phyloP scores from a whole-genome alignment of 2,797 vertebrate genomes.

The Acestrorhynchus altus region DNA sequence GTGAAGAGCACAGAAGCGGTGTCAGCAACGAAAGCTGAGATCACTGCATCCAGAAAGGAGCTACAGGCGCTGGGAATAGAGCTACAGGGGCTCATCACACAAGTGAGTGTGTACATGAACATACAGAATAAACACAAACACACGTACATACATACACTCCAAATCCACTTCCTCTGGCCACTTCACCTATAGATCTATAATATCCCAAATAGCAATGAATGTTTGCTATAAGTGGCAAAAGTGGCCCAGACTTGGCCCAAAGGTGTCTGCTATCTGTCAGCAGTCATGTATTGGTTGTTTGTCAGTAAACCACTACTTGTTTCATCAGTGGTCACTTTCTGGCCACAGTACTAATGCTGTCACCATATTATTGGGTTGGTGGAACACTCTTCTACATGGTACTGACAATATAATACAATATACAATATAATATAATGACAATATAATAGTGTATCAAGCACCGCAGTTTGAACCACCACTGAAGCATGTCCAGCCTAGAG shows the following conservation, averaged over 20 bases:
- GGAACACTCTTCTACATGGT: background rate
- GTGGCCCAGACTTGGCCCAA: too few species aligned
- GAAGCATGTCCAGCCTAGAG: background rate
- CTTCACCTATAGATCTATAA: too few species aligned
- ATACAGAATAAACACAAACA: background rate
- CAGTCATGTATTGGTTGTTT: too few species aligned
- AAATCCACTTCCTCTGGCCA: too few species aligned
- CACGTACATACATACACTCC: background rate
- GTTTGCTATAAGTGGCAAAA: too few species aligned
- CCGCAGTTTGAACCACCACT: background rate
- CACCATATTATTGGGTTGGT: background rate
- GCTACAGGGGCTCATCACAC: slow-evolving; percentile 64
- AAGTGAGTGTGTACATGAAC: slow-evolving; percentile 54
- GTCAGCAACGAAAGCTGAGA: slow-evolving; percentile 62
- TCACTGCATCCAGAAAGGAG: slow-evolving; percentile 64
- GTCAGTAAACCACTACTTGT: background rate
- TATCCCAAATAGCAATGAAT: too few species aligned
- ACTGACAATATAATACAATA: too few species aligned
- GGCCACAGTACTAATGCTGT: background rate
- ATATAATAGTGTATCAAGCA: too few species aligned
- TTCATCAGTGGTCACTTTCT: background rate
- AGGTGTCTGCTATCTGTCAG: too few species aligned
- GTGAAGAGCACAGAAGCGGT: slow-evolving; percentile 68
- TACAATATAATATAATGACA: too few species aligned
- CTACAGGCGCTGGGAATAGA: slow-evolving; percentile 65